Base-by-base conservation (phyloP, 2,113 vertebrate genomes). In the Ciconia boyciana region DNA sequence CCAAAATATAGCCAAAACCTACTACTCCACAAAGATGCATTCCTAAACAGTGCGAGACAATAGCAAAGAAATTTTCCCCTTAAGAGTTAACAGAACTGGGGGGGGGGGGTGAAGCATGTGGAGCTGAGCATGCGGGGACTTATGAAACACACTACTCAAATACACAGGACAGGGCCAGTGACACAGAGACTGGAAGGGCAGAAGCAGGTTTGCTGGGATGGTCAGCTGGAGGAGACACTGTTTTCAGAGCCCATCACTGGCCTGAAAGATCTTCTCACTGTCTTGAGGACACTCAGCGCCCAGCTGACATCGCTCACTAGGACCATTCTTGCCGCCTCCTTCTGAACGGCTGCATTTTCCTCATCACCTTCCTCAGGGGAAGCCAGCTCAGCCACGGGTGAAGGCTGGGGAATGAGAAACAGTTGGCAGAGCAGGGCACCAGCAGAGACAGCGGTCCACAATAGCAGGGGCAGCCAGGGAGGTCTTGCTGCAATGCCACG, bases 381-480 rank as follows among this genome's bases (percentile, higher is more conserved):
- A 9, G 8, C 19, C 55, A 2, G 39, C 4, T 2, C 43, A 48
- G 55, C 11, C 36, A 28, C 0, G 2, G 51, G 4, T 5, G 31
- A 32, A 39, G 22, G 49, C 34, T 5, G 69, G 34, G 20, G 7
- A 13, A 5, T 0, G 17, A 29, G 21, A n/a, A 66, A 7, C 49
- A 3, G 28, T 11, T 5, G 36, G 41, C 58, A 5, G 13, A 7
- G 9, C 25, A 6, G 4, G 31, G 52, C 58, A 1, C 26, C 0
- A 18, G 57, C 82, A 11, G 21, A 28, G 62, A 26, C 20, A 18
- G 51, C 1, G 0, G 31, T 11, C 11, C 18, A 5, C 60, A 21
- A 10, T 4, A 43, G 71, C 49, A 13, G 44, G 2, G 26, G 11
- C 55, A 66, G 60, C 39, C 69, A 39, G 5, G 16, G 21, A 49